phyloP scores from a whole-genome alignment of 2,888 invertebrate genomes.

The Aromia moschata region DNA sequence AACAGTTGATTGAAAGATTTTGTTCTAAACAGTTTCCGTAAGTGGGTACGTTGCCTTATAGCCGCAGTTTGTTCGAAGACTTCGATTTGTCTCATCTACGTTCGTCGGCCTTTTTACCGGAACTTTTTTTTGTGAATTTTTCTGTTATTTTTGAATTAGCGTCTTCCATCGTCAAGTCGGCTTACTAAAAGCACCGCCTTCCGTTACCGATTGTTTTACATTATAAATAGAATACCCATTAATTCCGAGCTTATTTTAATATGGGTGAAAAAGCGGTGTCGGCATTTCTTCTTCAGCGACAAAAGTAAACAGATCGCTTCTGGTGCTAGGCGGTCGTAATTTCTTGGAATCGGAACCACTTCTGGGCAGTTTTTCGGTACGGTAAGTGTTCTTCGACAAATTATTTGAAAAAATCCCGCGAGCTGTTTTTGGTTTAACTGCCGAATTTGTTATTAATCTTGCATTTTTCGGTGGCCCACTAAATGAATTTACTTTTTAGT shows the following conservation, averaged over 20 bases:
- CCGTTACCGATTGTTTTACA: conserved; percentile 18
- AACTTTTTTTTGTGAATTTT: conserved; percentile 35
- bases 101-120: conserved; percentile 13
- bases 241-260: conserved; percentile 23
- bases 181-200: conserved; percentile 14
- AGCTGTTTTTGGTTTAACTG: neutral
- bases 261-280: conserved; percentile 7
- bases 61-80: conserved; percentile 4
- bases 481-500: conserved; percentile 7
- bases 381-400: neutral
- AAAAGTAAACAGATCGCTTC: conserved; percentile 6
- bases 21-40: too few relatives aligned
- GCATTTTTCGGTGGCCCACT: neutral
- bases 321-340: conserved; percentile 8
- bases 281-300: conserved; percentile 4
- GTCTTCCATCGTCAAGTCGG: conserved; percentile 5
- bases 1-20: too few relatives aligned
- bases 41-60: too few relatives aligned
- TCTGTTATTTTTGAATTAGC: conserved; percentile 40
- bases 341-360: conserved; percentile 10
- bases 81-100: conserved; percentile 9
- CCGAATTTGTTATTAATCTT: neutral
- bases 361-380: too few relatives aligned
- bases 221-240: conserved; percentile 20
- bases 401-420: neutral